These are phyloP conservation scores for Drosophila littoralis DNA, from an alignment of 1,140 invertebrate species.

Conservation along the genomic window DNA sequence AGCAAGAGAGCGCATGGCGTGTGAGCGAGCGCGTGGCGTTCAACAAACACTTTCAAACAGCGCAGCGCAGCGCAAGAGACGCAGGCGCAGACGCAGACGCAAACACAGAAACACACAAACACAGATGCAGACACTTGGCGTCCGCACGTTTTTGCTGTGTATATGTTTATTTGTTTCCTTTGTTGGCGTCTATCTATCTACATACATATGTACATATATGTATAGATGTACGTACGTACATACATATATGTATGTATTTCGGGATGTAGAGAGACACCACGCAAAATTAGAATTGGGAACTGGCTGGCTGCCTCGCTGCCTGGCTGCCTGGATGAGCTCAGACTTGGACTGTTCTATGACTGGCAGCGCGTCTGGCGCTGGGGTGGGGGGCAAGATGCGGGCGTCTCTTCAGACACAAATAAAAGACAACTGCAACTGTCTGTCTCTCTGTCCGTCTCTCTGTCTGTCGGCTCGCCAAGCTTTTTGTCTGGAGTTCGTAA, in stretches of 20 bases:
- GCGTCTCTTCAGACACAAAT: constrained; percentile 46
- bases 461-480: constrained; percentile 6
- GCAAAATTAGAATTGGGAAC: constrained; percentile 38
- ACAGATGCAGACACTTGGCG: constrained; percentile 1
- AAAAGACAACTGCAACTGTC: constrained; percentile 54
- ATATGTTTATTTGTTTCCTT: constrained; percentile 20
- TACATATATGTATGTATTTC: background rate
- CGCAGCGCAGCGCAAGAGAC: constrained; percentile 22
- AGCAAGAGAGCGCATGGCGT: constrained; percentile 33
- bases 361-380: background rate
- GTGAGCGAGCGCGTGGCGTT: constrained; percentile 49
- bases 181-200: constrained; percentile 33
- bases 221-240: background rate
- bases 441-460: constrained; percentile 10
- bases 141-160: constrained; percentile 25
- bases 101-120: background rate
- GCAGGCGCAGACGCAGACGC: constrained; percentile 24
- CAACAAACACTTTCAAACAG: constrained; percentile 58
- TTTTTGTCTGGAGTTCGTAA: constrained; percentile 3
- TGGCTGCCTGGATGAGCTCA: constrained; percentile 41
- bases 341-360: constrained; percentile 37
- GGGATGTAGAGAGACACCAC: constrained; percentile 11
- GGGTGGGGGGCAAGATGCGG: constrained; percentile 7
- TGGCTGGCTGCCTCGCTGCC: background rate
- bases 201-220: background rate